Evolutionary conservation across 2,888 invertebrate genomes (phyloP).

Genomic region (Tanytarsus gracilentus): DNA sequence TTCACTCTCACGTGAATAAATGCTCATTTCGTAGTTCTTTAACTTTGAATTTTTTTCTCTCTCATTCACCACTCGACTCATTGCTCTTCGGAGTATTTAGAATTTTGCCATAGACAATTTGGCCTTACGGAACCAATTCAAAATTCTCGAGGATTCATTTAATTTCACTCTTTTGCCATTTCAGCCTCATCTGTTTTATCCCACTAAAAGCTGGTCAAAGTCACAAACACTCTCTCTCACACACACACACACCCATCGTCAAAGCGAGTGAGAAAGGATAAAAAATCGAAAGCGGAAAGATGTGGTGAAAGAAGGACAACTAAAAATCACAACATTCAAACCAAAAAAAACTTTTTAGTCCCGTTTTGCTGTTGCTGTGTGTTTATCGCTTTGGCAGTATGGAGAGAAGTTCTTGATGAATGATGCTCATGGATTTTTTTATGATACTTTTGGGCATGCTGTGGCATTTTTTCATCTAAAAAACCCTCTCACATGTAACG

Average conservation of each 20-base stretch:
- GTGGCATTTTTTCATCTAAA: not conserved
- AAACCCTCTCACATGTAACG: conserved; percentile 3
- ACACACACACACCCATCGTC: not conserved
- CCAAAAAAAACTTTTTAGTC: conserved; percentile 14
- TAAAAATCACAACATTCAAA: conserved; percentile 26
- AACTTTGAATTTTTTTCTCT: not conserved
- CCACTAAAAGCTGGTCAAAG: conserved; percentile 3
- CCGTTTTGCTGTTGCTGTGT: conserved; percentile 7
- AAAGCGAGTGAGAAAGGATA: not conserved
- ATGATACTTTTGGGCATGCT: conserved; percentile 21
- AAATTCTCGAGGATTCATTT: no score
- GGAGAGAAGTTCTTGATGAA: no score
- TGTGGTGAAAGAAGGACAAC: conserved; percentile 2
- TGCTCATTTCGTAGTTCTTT: not conserved
- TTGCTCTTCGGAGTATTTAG: no score
- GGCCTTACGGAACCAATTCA: no score
- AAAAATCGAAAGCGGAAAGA: not conserved
- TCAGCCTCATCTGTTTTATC: conserved; percentile 19
- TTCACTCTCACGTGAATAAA: no score
- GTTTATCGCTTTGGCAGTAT: no score
- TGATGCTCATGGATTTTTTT: conserved; percentile 28
- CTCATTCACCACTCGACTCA: no score
- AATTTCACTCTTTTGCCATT: not conserved
- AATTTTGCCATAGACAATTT: no score
- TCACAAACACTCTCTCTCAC: conserved; percentile 6